Evolutionary conservation across 2,113 vertebrate genomes (phyloP).

Genomic region (Gracilinanus agilis): DNA sequence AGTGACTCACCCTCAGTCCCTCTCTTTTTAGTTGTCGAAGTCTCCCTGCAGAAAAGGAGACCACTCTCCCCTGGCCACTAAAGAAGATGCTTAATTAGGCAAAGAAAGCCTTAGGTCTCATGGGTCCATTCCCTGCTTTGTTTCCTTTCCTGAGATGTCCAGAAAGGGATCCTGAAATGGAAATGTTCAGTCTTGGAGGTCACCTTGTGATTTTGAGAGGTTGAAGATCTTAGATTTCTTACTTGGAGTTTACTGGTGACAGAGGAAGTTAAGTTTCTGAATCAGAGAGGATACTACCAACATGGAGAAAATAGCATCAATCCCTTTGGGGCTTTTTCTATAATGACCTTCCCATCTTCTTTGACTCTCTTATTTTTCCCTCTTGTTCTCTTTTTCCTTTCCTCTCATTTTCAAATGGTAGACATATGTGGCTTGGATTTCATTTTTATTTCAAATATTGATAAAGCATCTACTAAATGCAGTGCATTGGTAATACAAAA

Average conservation of each 20-base stretch:
- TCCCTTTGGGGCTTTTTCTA: background rate
- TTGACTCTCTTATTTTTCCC: background rate
- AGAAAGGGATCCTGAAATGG: background rate
- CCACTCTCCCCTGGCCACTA: background rate
- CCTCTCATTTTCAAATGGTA: background rate
- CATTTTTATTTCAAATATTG: background rate
- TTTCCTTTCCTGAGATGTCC: background rate
- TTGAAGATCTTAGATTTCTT: background rate
- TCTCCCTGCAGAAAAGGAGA: background rate
- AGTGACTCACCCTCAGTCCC: background rate
- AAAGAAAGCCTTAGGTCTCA: background rate
- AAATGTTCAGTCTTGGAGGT: background rate
- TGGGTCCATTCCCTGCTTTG: background rate
- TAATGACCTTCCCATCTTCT: background rate
- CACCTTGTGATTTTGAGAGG: background rate
- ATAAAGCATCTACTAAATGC: background rate
- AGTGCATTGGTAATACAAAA: background rate
- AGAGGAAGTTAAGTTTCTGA: background rate
- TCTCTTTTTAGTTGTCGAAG: background rate
- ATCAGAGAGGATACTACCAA: background rate
- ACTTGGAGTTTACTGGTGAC: background rate
- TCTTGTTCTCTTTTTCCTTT: background rate
- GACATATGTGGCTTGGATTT: background rate
- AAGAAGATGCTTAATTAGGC: background rate
- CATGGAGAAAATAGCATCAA: background rate